These are phyloP conservation scores for Drosophila barbarae DNA, from an alignment of 2,888 invertebrate species.

Conservation along the genomic window DNA sequence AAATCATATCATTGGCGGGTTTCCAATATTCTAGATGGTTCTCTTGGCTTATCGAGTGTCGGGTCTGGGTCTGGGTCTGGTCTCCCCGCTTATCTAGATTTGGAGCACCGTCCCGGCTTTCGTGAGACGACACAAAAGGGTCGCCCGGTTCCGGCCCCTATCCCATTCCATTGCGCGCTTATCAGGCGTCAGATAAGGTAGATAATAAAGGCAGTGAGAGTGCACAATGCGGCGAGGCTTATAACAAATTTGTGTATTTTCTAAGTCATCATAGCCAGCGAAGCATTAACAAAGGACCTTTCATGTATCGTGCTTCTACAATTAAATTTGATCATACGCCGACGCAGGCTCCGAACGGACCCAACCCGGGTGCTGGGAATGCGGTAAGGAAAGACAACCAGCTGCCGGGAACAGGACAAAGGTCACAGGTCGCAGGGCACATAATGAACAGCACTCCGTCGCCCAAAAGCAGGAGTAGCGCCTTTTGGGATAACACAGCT, in stretches of 20 bases:
- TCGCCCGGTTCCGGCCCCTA: neutral
- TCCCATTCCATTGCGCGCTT: neutral
- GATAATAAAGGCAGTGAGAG: slow-evolving; percentile 2
- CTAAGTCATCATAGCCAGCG: slow-evolving; percentile 19
- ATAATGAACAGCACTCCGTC: neutral
- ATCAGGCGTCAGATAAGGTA: neutral
- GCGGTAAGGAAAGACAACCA: neutral
- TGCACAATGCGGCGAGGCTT: neutral
- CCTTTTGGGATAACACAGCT: neutral
- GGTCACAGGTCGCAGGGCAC: slow-evolving; percentile 1
- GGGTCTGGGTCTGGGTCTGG: neutral
- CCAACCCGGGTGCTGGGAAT: slow-evolving; percentile 7
- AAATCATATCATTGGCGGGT: neutral
- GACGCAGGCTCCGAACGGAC: slow-evolving; percentile 10
- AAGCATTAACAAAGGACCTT: slow-evolving; percentile 21
- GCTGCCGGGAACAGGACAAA: slow-evolving; percentile 2
- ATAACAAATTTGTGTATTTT: slow-evolving; percentile 30
- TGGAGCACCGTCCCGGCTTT: neutral
- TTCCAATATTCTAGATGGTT: neutral
- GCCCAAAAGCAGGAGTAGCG: slow-evolving; percentile 4
- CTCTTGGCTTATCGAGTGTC: slow-evolving; percentile 6
- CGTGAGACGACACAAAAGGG: slow-evolving; percentile 6
- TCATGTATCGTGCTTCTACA: slow-evolving; percentile 23
- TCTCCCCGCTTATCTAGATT: neutral
- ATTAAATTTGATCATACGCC: slow-evolving; percentile 22